Conservation (phyloP, 2,113 vertebrate genomes). For the Ginglymostoma cirratum region DNA sequence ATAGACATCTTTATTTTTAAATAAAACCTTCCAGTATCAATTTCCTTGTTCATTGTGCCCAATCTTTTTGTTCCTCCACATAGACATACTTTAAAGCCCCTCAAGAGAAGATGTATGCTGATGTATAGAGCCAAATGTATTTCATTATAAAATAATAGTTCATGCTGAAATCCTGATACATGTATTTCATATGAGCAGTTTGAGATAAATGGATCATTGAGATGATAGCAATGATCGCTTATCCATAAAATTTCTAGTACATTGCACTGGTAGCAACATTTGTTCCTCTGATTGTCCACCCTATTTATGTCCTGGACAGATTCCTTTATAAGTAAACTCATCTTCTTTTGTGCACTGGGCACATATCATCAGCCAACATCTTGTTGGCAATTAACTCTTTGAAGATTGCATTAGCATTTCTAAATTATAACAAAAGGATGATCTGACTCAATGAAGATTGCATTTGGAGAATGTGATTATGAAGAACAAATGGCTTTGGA, state of each 20-base stretch:
- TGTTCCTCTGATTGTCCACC: neutral
- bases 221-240: neutral
- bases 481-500: neutral
- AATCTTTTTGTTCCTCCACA: neutral
- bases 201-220: neutral
- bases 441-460: conserved; percentile 4
- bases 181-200: neutral
- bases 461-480: conserved; percentile 10
- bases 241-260: neutral
- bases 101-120: neutral
- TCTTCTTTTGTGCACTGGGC: neutral
- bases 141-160: neutral
- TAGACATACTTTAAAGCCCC: neutral
- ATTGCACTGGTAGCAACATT: neutral
- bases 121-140: neutral
- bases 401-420: conserved; percentile 24
- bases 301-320: neutral
- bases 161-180: neutral
- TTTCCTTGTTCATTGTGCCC: neutral
- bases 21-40: neutral
- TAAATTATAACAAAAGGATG: conserved; percentile 25
- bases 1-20: neutral
- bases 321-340: neutral
- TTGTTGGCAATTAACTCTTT: conserved; percentile 26
- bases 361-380: neutral